These are phyloP conservation scores for Phainopepla nitens DNA, from an alignment of 2,113 vertebrate species.

Conservation along the genomic window DNA sequence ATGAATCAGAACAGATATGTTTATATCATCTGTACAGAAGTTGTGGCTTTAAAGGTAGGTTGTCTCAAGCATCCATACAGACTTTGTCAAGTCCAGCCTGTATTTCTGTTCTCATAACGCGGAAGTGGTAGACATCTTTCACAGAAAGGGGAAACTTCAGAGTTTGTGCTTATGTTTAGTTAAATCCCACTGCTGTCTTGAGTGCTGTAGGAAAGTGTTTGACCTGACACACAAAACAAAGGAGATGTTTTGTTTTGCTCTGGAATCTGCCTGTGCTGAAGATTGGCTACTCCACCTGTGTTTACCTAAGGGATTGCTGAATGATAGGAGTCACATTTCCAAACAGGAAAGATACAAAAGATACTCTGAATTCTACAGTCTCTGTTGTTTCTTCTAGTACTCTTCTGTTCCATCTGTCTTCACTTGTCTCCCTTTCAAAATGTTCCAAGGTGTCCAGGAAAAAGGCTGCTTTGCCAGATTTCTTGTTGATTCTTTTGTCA, in stretches of 20 bases:
- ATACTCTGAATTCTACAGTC: background rate
- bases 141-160: background rate
- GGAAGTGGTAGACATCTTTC: background rate
- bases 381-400: background rate
- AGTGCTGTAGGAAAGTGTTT: background rate
- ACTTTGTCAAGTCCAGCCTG: background rate
- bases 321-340: background rate
- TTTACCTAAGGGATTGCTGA: background rate
- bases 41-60: constrained; percentile 87
- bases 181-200: background rate
- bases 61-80: background rate
- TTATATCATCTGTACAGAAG: constrained; percentile 78
- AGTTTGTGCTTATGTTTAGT: background rate
- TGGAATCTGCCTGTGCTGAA: background rate
- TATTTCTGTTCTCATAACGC: background rate
- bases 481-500: background rate
- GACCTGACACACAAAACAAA: background rate
- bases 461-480: background rate
- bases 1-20: constrained; percentile 83
- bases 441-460: background rate
- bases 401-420: background rate
- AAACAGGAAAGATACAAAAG: background rate
- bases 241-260: background rate
- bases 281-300: background rate
- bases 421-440: background rate